Conservation (phyloP, 2,113 vertebrate species). For the Centropus bengalensis region DNA sequence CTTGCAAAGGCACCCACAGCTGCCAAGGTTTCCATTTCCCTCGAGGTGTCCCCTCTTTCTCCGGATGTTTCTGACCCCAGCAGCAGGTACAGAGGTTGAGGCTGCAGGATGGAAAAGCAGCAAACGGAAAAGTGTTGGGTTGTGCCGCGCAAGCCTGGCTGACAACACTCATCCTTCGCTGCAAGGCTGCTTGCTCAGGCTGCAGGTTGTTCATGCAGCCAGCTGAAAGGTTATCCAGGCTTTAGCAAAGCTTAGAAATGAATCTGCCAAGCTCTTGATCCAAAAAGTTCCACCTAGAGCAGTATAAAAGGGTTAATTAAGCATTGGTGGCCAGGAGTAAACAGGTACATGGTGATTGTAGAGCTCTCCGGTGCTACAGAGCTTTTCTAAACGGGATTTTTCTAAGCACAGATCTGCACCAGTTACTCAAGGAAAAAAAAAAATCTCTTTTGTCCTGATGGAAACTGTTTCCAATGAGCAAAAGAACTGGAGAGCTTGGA, state of each 20-base stretch:
- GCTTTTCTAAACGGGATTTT: background rate
- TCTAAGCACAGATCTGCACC: background rate
- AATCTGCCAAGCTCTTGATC: background rate
- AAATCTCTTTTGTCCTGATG: background rate
- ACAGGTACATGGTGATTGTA: background rate
- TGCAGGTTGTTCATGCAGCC: background rate
- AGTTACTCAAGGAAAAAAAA: background rate
- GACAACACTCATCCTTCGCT: background rate
- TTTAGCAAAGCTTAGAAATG: background rate
- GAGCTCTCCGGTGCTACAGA: background rate
- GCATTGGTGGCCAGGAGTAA: background rate
- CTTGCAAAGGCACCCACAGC: background rate
- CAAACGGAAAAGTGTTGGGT: background rate
- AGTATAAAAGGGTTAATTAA: background rate
- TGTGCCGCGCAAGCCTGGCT: background rate
- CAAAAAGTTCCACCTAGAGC: background rate
- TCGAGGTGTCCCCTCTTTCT: fast-evolving
- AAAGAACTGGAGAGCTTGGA: background rate
- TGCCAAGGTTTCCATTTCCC: background rate
- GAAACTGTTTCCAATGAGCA: background rate
- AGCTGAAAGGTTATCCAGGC: background rate
- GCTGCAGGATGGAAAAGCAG: background rate
- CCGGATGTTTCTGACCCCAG: fast-evolving
- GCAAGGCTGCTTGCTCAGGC: background rate
- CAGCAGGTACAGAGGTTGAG: background rate